These are phyloP conservation scores for Excalfactoria chinensis DNA, from an alignment of 2,113 vertebrate genomes.

Conservation along the genomic window DNA sequence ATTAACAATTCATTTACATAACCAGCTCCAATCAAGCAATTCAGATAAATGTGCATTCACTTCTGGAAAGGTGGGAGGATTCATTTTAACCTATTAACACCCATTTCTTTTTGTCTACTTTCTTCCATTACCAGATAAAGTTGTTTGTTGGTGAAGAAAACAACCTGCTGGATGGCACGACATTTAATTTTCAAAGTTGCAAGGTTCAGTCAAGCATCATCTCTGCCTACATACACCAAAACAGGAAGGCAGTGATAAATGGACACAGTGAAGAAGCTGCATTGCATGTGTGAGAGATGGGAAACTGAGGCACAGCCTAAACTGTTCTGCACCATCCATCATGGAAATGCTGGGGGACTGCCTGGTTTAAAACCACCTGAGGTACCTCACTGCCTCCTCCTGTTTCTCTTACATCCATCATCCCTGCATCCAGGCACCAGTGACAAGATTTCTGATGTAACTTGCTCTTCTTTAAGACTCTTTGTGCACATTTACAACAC, in stretches of 20 bases:
- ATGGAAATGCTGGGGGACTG: not conserved
- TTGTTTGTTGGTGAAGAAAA: slow-evolving; percentile 27
- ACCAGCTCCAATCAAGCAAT: slow-evolving; percentile 28
- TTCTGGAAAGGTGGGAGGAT: slow-evolving; percentile 30
- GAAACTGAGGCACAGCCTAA: not conserved
- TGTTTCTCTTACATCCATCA: not conserved
- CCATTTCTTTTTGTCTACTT: not conserved
- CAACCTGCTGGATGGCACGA: not conserved
- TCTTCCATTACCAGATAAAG: not conserved
- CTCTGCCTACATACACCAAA: not conserved
- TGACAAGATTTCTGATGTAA: not conserved
- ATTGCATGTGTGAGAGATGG: not conserved
- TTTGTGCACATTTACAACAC: not conserved
- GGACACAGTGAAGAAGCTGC: not conserved
- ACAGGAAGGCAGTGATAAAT: not conserved
- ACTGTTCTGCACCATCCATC: not conserved
- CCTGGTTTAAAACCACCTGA: not conserved
- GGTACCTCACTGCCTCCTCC: not conserved
- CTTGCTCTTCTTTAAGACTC: not conserved
- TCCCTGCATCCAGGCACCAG: no score
- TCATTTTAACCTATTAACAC: slow-evolving; percentile 47
- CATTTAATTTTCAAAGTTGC: slow-evolving; percentile 23
- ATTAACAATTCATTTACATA: slow-evolving; percentile 65
- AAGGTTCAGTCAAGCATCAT: not conserved
- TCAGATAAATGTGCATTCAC: slow-evolving; percentile 21